phyloP scores from a whole-genome alignment of 2,888 invertebrate genomes.

The Lycia hirtaria region DNA sequence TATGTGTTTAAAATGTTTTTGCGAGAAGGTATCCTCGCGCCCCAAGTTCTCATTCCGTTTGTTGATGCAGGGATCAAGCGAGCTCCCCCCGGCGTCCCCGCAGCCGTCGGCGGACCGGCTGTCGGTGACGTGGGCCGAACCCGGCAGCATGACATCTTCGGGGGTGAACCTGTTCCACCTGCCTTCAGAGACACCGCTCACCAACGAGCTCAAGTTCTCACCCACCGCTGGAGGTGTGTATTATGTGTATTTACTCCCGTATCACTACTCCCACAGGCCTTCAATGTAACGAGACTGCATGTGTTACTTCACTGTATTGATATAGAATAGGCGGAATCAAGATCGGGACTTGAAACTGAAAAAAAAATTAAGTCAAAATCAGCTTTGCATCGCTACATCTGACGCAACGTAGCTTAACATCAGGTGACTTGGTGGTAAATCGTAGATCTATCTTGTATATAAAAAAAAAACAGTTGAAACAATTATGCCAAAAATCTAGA shows the following conservation, averaged over 20 bases:
- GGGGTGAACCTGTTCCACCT: conserved; percentile 78
- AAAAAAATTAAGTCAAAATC: too few relatives aligned
- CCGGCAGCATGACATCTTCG: conserved; percentile 79
- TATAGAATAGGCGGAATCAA: too few relatives aligned
- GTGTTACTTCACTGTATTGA: background rate
- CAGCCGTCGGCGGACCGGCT: conserved; percentile 89
- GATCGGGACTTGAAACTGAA: too few relatives aligned
- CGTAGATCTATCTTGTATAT: too few relatives aligned
- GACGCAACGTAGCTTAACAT: too few relatives aligned
- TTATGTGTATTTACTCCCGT: background rate
- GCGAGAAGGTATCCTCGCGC: too few relatives aligned
- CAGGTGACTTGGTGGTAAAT: too few relatives aligned
- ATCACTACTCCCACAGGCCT: background rate
- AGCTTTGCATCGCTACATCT: too few relatives aligned
- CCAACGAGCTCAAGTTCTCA: conserved; percentile 78
- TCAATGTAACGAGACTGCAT: background rate
- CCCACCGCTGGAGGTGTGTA: conserved; percentile 59
- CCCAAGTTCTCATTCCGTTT: too few relatives aligned
- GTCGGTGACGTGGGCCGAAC: conserved; percentile 90
- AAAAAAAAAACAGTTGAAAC: too few relatives aligned
- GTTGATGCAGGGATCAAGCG: conserved; percentile 63
- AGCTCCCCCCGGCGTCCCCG: conserved; percentile 87
- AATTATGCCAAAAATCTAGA: too few relatives aligned
- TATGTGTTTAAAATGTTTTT: too few relatives aligned
- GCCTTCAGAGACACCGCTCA: conserved; percentile 69